Evolutionary conservation across 2,888 invertebrate genomes (phyloP).

Genomic region (Eupithecia inturbata): DNA sequence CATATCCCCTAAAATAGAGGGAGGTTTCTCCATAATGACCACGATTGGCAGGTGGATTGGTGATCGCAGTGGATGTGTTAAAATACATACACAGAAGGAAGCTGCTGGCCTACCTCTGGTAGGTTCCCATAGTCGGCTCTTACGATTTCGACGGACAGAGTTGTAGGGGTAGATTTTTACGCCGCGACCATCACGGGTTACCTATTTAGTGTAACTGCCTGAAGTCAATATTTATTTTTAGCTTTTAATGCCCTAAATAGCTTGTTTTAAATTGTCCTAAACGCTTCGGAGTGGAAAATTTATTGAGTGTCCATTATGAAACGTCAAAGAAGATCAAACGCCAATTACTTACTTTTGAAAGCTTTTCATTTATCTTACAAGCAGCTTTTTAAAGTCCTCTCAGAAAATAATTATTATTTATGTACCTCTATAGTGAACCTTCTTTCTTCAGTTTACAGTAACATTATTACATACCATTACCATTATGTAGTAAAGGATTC

Average conservation of each 20-base stretch:
- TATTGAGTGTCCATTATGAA: conserved; percentile 13
- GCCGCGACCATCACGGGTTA: neutral
- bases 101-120: too few species aligned
- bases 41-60: too few species aligned
- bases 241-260: neutral
- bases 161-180: neutral
- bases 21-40: too few species aligned
- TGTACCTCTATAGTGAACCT: too few species aligned
- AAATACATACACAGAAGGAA: too few species aligned
- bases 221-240: neutral
- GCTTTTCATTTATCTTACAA: conserved; percentile 8
- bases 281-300: conserved; percentile 6
- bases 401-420: neutral
- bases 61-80: too few species aligned
- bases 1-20: too few species aligned
- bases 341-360: conserved; percentile 16
- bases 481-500: too few species aligned
- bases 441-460: too few species aligned
- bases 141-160: too few species aligned
- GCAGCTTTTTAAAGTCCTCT: neutral
- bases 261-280: neutral
- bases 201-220: neutral
- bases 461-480: too few species aligned
- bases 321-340: conserved; percentile 12
- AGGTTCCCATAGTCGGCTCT: too few species aligned